These are phyloP conservation scores for Odocoileus virginianus DNA, from an alignment of 2,113 vertebrate genomes.

Conservation along the genomic window DNA sequence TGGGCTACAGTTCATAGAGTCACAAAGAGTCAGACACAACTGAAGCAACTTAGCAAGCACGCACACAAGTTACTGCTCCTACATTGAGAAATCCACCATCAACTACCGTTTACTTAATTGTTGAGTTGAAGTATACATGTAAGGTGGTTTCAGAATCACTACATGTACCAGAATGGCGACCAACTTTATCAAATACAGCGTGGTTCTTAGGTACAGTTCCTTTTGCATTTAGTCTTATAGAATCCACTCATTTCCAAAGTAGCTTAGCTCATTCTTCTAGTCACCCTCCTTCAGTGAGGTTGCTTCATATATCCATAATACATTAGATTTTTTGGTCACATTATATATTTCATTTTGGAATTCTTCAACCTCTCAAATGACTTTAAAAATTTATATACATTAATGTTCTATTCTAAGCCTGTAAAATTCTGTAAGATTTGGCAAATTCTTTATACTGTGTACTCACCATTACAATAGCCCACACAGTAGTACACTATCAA, in stretches of 20 bases:
- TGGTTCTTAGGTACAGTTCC: not conserved
- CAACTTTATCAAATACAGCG: not conserved
- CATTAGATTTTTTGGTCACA: not conserved
- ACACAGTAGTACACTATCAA: not conserved
- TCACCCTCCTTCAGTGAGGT: not conserved
- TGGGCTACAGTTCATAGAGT: not conserved
- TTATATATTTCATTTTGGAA: not conserved
- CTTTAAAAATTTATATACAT: not conserved
- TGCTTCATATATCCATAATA: not conserved
- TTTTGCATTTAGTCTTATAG: not conserved
- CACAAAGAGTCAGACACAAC: not conserved
- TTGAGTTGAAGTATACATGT: not conserved
- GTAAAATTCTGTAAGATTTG: not conserved
- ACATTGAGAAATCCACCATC: not conserved
- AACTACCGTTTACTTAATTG: not conserved
- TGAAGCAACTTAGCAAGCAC: not conserved
- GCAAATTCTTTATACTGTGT: not conserved
- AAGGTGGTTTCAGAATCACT: not conserved
- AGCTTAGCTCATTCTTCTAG: not conserved
- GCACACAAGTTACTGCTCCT: not conserved
- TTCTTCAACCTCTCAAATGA: not conserved
- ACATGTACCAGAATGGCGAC: not conserved
- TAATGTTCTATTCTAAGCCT: not conserved
- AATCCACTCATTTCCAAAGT: not conserved
- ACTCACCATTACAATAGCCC: not conserved